Percentiles rank a stretch among this genome's conserved stretches.
Evolutionary conservation across 2,888 invertebrate genomes (phyloP).

Genomic region (Galerucella pusilla): DNA sequence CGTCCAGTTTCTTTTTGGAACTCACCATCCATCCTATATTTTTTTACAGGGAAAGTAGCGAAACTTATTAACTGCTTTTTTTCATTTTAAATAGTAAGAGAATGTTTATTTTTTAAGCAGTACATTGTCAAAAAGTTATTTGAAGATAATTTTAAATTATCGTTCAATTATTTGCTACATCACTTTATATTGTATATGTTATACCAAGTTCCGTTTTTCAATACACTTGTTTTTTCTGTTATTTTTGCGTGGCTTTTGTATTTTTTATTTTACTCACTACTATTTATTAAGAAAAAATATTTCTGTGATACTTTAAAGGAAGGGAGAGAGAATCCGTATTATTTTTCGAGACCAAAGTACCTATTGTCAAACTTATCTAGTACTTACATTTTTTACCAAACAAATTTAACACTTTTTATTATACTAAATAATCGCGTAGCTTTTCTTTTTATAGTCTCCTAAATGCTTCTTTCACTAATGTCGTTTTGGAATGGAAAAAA

Average conservation of each 20-base stretch:
- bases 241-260: background rate
- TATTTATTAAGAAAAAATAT: background rate
- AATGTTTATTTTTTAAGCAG: background rate
- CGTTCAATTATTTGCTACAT: background rate
- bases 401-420: background rate
- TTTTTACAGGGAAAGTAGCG: too few species aligned
- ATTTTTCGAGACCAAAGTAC: background rate
- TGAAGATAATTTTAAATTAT: conserved; percentile 3
- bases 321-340: background rate
- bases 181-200: background rate
- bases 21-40: too few species aligned
- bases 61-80: too few species aligned
- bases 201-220: background rate
- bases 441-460: background rate
- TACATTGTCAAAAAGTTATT: background rate
- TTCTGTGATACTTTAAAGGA: conserved; percentile 4
- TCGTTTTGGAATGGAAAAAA: background rate
- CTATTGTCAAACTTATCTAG: background rate
- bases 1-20: too few species aligned
- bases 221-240: background rate
- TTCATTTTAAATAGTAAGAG: too few species aligned
- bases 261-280: background rate
- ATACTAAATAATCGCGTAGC: background rate
- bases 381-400: conserved; percentile 2
- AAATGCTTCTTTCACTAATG: background rate